phyloP scores from a whole-genome alignment of 2,797 vertebrate genomes.

The Myotis daubentonii region DNA sequence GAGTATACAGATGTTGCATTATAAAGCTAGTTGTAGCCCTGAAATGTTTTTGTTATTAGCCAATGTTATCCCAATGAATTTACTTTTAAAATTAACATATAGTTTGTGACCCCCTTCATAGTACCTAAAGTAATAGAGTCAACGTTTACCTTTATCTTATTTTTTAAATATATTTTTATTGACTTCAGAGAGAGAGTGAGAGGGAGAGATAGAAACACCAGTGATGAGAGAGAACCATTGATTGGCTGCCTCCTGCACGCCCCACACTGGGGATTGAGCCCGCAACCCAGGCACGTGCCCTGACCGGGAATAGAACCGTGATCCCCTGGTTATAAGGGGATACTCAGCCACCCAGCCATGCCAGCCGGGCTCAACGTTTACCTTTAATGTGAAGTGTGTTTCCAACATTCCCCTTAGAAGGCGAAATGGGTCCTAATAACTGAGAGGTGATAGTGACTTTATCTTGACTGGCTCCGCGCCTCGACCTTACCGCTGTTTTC shows the following conservation, averaged over 20 bases:
- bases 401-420: neutral
- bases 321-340: too few relatives aligned
- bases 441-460: neutral
- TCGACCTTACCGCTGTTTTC: constrained; percentile 47
- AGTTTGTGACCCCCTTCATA: neutral
- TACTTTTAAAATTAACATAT: neutral
- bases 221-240: too few relatives aligned
- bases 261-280: too few relatives aligned
- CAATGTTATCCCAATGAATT: neutral
- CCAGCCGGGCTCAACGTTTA: neutral
- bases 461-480: neutral
- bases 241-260: too few relatives aligned
- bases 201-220: too few relatives aligned
- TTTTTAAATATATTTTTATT: too few relatives aligned
- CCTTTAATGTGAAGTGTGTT: neutral
- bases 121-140: constrained; percentile 4
- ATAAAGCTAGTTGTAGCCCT: neutral
- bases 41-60: neutral
- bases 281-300: too few relatives aligned
- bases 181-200: too few relatives aligned
- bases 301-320: too few relatives aligned
- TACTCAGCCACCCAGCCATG: too few relatives aligned
- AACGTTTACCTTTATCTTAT: neutral
- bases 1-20: neutral
- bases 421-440: neutral